These are phyloP conservation scores for Sebastes itinus DNA, from an alignment of 2,797 vertebrate species.

Conservation along the genomic window DNA sequence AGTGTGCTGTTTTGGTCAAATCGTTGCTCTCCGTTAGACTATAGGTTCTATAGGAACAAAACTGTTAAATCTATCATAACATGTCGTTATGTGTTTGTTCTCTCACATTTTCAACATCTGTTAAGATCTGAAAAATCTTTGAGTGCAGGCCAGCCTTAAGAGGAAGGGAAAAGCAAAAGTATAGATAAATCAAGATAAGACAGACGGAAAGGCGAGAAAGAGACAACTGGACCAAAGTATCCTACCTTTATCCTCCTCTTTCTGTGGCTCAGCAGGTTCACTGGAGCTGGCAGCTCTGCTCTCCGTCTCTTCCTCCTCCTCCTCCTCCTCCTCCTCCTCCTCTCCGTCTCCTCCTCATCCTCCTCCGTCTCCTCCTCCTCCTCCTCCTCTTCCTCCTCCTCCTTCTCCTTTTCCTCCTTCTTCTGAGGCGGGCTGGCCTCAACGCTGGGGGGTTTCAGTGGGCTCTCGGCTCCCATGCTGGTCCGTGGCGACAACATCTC, in stretches of 20 bases:
- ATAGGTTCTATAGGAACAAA: too few relatives aligned
- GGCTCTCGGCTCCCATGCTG: constrained; percentile 80
- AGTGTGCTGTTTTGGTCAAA: too few relatives aligned
- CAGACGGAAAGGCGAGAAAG: not conserved
- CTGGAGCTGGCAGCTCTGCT: not conserved
- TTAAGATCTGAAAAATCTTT: too few relatives aligned
- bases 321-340: constrained; percentile 13
- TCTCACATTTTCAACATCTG: too few relatives aligned
- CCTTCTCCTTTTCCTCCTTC: constrained; percentile 18
- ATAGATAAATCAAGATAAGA: not conserved
- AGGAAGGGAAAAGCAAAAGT: not conserved
- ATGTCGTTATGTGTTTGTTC: too few relatives aligned
- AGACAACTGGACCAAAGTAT: not conserved
- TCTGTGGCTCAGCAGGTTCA: constrained; percentile 35
- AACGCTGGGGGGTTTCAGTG: constrained; percentile 68
- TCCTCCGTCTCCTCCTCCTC: too few relatives aligned
- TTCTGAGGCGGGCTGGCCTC: constrained; percentile 75
- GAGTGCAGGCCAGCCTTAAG: too few relatives aligned
- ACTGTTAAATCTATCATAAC: too few relatives aligned
- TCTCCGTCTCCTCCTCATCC: not conserved
- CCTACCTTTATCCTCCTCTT: constrained; percentile 23
- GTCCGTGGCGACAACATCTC: constrained; percentile 86
- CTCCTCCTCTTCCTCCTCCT: not conserved
- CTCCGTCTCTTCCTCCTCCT: not conserved
- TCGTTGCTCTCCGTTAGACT: too few relatives aligned